Evolutionary conservation across 2,888 invertebrate species (phyloP), one percentile per base, ranked within the genome.

Genomic region (Macrostomum cliftonense): DNA sequence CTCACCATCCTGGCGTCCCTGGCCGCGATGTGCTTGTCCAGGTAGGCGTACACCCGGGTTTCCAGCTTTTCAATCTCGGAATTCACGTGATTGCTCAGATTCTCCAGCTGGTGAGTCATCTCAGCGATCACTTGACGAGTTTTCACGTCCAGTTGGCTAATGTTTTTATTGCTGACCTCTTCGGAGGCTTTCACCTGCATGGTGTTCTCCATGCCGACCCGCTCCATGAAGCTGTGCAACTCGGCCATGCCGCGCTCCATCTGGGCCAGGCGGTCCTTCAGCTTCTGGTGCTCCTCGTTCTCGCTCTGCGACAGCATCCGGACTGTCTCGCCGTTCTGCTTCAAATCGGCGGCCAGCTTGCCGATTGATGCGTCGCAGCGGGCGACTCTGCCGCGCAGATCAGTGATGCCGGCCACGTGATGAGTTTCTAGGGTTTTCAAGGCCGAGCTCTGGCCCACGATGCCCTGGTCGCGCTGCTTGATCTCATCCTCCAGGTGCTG

Each of bases 341-440:
- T 56, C 5, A 65, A 46, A 43, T 67, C 67, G 13, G 58, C 52
- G 2, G 64, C 56, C 17, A 68, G 57, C 51, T 63, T 63, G 12
- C 60, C 52, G 37, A 67, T 63, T 39, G 67, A 59, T 1, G 64
- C 62, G 53, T 68, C 68, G 57, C 66, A 66, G 9, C 68, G 56
- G 13, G 64, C 67, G 16, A 68, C 63, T 39, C 68, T 53, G 5
- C 67, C 67, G 12, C 66, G 55, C 13, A 68, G 54, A 55, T 68
- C 68, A 5, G 67, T 65, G 19, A 68, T 54, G 1, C 62, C 59
- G 14, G 64, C 61, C 12, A 67, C 65, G 54, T 67, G 67, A 42
- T 65, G 64, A 13, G 65, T 60, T 52, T 68, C 68, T 7, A 68
- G 55, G 48, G 62, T 64, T 51, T 64, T 64, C 5, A 68, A 61